Evolutionary conservation across 1,140 invertebrate species (phyloP).

Genomic region (Drosophila obscura): DNA sequence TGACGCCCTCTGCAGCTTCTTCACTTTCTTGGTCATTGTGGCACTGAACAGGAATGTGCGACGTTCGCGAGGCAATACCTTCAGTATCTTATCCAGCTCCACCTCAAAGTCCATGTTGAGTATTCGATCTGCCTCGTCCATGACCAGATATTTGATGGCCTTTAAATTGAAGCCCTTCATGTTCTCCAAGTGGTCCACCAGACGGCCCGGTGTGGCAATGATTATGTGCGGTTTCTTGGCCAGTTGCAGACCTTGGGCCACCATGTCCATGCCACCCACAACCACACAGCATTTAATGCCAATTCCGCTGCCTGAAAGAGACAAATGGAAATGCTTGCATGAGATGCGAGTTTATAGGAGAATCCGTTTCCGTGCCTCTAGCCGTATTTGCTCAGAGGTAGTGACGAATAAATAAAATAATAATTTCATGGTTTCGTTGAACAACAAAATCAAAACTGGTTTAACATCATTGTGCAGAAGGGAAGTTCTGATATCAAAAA

Average conservation of each 20-base stretch:
- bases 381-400: conserved; percentile 75
- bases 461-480: conserved; percentile 71
- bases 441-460: conserved; percentile 70
- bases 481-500: not conserved
- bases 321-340: not conserved
- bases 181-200: conserved; percentile 96
- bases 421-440: conserved; percentile 76
- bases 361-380: too few species aligned
- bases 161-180: conserved; percentile 97
- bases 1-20: conserved; percentile 97
- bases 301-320: conserved; percentile 88
- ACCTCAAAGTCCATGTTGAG: conserved; percentile 98
- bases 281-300: conserved; percentile 98
- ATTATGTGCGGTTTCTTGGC: conserved; percentile 98
- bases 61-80: conserved; percentile 94
- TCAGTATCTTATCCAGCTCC: conserved; percentile 97
- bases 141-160: conserved; percentile 95
- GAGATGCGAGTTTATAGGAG: not conserved
- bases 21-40: conserved; percentile 99
- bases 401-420: conserved; percentile 78
- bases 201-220: conserved; percentile 95
- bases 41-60: conserved; percentile 97
- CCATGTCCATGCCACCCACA: conserved; percentile 99
- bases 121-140: conserved; percentile 98
- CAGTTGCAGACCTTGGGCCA: conserved; percentile 94